Percentiles rank a stretch among this genome's conserved stretches.
Evolutionary conservation across 2,888 invertebrate genomes (phyloP).

Genomic region (Podabrus alpinus): DNA sequence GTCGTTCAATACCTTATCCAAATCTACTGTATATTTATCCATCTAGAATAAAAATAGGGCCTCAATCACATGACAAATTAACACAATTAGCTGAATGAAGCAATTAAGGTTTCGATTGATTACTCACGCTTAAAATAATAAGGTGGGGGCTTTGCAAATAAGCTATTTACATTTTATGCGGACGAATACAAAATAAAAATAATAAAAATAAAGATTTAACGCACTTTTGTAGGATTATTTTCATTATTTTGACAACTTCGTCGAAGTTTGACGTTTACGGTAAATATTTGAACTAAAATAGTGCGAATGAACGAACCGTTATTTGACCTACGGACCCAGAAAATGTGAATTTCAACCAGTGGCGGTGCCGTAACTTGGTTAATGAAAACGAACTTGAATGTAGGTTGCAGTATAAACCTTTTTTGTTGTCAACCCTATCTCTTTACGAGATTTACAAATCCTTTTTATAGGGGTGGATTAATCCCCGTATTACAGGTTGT

Average conservation of each 20-base stretch:
- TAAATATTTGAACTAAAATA: neutral
- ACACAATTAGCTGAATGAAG: neutral
- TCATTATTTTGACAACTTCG: conserved; percentile 1
- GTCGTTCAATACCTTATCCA: conserved; percentile 84
- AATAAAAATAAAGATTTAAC: neutral
- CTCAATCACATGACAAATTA: neutral
- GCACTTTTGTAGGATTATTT: neutral
- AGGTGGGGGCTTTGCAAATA: neutral
- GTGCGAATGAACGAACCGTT: neutral
- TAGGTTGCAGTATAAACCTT: too few relatives aligned
- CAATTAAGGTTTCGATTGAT: neutral
- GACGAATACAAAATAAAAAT: neutral
- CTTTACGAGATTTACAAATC: too few relatives aligned
- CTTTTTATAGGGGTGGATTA: too few relatives aligned
- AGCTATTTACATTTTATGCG: neutral
- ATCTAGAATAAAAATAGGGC: conserved; percentile 43
- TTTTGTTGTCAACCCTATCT: too few relatives aligned
- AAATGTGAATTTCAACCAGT: too few relatives aligned
- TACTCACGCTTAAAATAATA: neutral
- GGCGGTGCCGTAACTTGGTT: too few relatives aligned
- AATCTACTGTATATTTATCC: conserved; percentile 66
- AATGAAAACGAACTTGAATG: too few relatives aligned
- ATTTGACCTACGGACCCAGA: neutral
- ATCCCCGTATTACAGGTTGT: too few relatives aligned
- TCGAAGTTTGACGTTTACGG: neutral